Base-by-base conservation (phyloP, 2,797 vertebrate species). In the Sandelia bainsii region DNA sequence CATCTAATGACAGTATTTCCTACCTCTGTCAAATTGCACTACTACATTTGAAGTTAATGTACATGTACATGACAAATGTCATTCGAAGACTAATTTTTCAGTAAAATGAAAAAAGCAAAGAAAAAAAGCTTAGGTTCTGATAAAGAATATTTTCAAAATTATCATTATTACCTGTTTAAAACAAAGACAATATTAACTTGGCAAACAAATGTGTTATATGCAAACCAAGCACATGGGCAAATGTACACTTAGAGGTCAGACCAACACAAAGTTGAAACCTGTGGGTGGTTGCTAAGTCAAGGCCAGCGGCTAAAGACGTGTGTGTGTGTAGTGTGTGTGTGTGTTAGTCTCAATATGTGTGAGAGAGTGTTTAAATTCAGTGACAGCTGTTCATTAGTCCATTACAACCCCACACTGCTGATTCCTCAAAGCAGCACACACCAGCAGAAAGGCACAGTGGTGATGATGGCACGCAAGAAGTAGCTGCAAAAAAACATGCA, bases 311-410 rank as follows among this genome's bases (percentile, higher is more conserved):
- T 86, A 84, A 85, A 86, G 71, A 77, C 69, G 46, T 45, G 69
- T 11, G 3, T 59, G 44, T 62, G 75, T 56, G 67, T n/a, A n/a
- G n/a, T 66, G 82, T 79, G 83, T 82, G 77, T 77, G 74, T 79
- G 69, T 62, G 78, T 69, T 86, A 49, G 70, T 83, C 82, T 82
- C 63, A 83, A 81, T 87, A 71, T 89, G 87, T 84, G 86, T 83
- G 80, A 62, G 81, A 42, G 75, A 77, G 93, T 93, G 94, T 95
- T 95, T 96, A 95, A 96, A 96, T 97, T 96, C 94, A 94, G 95
- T 93, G 96, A 95, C 96, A 98, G 96, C 96, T 98, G 96, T 97
- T 98, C 96, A 97, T 97, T 97, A 96, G 96, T 94, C 95, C 94
- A 96, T 97, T 96, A 96, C 96, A 96, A 96, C 86, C 91, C 85